phyloP scores from a whole-genome alignment of 2,888 invertebrate species.

The Papilio gigon region DNA sequence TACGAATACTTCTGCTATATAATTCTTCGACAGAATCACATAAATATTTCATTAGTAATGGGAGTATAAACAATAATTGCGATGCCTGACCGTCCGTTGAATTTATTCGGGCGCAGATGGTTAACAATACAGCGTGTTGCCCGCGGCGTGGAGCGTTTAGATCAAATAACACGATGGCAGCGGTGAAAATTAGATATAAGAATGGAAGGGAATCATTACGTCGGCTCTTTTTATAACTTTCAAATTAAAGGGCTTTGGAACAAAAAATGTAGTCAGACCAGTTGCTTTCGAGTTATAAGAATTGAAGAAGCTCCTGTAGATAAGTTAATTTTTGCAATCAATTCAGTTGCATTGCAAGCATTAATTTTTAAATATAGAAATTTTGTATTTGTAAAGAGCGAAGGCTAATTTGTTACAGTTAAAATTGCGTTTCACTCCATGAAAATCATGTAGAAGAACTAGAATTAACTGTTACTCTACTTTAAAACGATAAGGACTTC shows the following conservation, averaged over 20 bases:
- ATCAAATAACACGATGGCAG: constrained; percentile 36
- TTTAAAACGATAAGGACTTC: neutral
- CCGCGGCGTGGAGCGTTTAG: constrained; percentile 31
- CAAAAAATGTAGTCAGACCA: neutral
- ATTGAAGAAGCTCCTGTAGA: constrained; percentile 21
- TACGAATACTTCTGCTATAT: constrained; percentile 6
- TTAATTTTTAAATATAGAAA: neutral
- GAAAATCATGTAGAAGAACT: neutral
- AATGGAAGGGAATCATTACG: constrained; percentile 33
- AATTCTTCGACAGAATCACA: constrained; percentile 37
- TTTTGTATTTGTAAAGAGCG: neutral
- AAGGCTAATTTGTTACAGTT: neutral
- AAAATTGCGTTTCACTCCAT: neutral
- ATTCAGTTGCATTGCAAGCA: neutral
- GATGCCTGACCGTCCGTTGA: constrained; percentile 26
- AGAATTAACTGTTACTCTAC: neutral
- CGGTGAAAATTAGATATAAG: constrained; percentile 34
- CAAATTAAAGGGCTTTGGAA: constrained; percentile 29
- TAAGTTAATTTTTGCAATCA: constrained; percentile 10
- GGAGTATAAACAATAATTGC: constrained; percentile 41
- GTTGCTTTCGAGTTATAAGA: constrained; percentile 6
- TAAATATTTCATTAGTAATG: constrained; percentile 41
- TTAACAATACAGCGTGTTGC: constrained; percentile 41
- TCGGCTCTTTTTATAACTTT: constrained; percentile 28
- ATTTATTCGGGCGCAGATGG: constrained; percentile 44